Evolutionary conservation across 1,140 invertebrate species (phyloP), one percentile per base, ranked within the genome.

Genomic region (Gryon sp.): DNA sequence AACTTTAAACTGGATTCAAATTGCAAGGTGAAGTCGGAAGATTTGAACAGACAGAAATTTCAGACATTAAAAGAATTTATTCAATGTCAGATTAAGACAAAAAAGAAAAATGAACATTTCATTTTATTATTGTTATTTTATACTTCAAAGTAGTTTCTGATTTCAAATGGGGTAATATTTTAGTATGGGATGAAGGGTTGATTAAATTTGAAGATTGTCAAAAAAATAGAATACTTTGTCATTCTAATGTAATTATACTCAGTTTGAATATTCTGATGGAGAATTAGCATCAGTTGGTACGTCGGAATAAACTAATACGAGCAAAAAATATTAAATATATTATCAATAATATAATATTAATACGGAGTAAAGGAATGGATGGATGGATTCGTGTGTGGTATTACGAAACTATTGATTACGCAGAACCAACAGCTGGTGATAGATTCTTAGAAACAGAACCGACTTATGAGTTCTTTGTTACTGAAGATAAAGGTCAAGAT

Each of bases 41-140:
- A 83, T 98, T 97, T 89, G 96, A 95, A 1, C 95, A 95, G 88
- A 97, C 95, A 9, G 95, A 97, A 86, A 95, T 96, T 65, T 95
- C 94, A 32, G 95, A 97, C 84, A 95, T 97, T 14, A 90, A 94
- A 38, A 94, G 95, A 0, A 92, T 95, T 66, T 94, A 94, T 74
- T 92, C 94, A 40, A 92, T 97, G 90, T 92, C 94, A 1, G 95
- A 97, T 88, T n/a, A n/a, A n/a, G 95, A 95, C 83, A 97, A 97
- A 89, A 93, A 94, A 79, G 59, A 50, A 12, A 43, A 2, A 9
- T 3, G 7, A 20, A 20, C 32, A 46, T 50, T 53, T 18, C 20
- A 55, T 43, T n/a, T 55, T 7, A 48, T 12, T 12, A 38, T 20
- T 53, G 8, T 22, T 6, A 34, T 24, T 4, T 24, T 24, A 24